Evolutionary conservation across 2,888 invertebrate species (phyloP), one percentile per base, ranked within the genome.

Genomic region (Gasteruption jaculator): DNA sequence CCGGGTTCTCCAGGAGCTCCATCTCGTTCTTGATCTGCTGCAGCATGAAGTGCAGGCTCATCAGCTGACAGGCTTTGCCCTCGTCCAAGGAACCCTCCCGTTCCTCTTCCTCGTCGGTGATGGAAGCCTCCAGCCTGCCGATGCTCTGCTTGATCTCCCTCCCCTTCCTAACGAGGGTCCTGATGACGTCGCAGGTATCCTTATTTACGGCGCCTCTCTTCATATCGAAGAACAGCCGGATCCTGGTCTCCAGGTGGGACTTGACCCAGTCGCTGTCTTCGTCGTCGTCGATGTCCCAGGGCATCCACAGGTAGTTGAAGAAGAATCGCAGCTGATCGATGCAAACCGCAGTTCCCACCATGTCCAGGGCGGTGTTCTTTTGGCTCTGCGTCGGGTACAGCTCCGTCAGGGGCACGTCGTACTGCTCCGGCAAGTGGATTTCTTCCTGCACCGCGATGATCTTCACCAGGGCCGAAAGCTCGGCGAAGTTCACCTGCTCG

Each of bases 251-350:
- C 30, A 82, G 65, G 62, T 80, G 77, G 41, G 72, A 70, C 24
- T 68, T 63, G 15, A 75, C 71, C 81, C 81, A 81, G 58, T 80
- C 76, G n/a, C 69, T 68, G 2, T 74, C 71, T 2, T 78, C 73
- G 50, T 81, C 82, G 41, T 81, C 80, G 39, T 83, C 82, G 29
- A 75, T 71, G 50, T 84, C 83, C 84, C 84, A 85, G 1, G 83
- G 82, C 80, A 82, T 80, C 76, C 82, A 81, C 25, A 84, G 67
- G 48, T 82, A 74, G 22, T 74, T 75, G 55, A 81, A 83, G 57
- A 81, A 84, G 50, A 83, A 83, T 54, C 83, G 74, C 48, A 82
- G 63, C 50, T 81, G 72, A 65, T 84, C 83, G 46, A 84, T 74
- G 48, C 79, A 78, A 52, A 79, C 79, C 0, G 83, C 80, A 1